phyloP scores from a whole-genome alignment of 2,797 vertebrate genomes.

The Protosalanx chinensis region DNA sequence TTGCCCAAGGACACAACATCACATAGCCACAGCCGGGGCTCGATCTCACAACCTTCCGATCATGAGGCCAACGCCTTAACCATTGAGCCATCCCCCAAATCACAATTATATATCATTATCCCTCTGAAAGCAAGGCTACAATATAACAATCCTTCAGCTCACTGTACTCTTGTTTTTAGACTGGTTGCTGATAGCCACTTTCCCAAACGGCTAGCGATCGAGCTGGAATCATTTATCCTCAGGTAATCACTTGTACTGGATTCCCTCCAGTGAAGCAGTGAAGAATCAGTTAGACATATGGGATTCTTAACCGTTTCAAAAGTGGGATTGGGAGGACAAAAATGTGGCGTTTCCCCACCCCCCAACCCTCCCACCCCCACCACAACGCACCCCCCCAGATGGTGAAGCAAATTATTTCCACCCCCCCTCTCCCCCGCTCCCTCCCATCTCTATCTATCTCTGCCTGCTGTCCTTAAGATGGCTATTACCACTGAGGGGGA shows the following conservation, averaged over 20 bases:
- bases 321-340: slow-evolving; percentile 10
- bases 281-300: slow-evolving; percentile 17
- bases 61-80: too few species aligned
- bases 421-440: neutral
- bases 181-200: neutral
- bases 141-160: too few species aligned
- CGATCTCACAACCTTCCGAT: too few species aligned
- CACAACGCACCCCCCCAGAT: slow-evolving; percentile 26
- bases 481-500: too few species aligned
- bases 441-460: neutral
- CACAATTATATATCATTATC: too few species aligned
- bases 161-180: too few species aligned
- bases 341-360: slow-evolving; percentile 15
- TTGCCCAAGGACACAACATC: too few species aligned
- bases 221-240: slow-evolving; percentile 17
- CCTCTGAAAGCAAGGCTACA: too few species aligned
- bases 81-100: too few species aligned
- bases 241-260: slow-evolving; percentile 43
- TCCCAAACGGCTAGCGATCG: neutral
- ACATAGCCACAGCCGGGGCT: too few species aligned
- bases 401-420: slow-evolving; percentile 5
- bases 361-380: slow-evolving; percentile 11
- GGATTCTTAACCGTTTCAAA: slow-evolving; percentile 21
- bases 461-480: neutral
- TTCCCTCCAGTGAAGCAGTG: slow-evolving; percentile 27